A percentile compares a stretch with the other conserved stretches of the same genome.
Evolutionary conservation across 2,888 invertebrate genomes (phyloP).

Genomic region (Amblyjoppa fuscipennis): DNA sequence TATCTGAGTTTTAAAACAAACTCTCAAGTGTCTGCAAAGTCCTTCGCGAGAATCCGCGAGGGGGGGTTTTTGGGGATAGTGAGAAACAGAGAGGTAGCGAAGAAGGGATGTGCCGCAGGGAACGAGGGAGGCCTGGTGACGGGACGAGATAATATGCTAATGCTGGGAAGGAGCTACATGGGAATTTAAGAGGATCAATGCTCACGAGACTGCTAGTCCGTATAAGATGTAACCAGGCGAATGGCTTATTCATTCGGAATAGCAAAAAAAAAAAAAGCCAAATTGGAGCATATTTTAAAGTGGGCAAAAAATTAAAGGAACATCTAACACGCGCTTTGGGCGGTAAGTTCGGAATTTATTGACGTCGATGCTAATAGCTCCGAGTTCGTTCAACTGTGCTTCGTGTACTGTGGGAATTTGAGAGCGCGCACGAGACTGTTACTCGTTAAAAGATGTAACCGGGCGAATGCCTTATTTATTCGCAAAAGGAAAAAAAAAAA

Average conservation of each 20-base stretch:
- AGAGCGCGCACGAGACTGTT: conserved; percentile 76
- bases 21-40: conserved; percentile 84
- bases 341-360: too few species aligned
- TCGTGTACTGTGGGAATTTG: conserved; percentile 76
- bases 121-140: conserved; percentile 67
- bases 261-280: neutral
- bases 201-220: conserved; percentile 62
- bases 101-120: conserved; percentile 41
- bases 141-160: conserved; percentile 82
- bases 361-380: too few species aligned
- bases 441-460: conserved; percentile 44
- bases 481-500: neutral
- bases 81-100: conserved; percentile 41
- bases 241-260: neutral
- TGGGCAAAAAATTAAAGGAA: too few species aligned
- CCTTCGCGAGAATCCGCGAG: conserved; percentile 75
- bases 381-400: too few species aligned
- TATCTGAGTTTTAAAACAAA: conserved; percentile 84
- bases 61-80: conserved; percentile 63
- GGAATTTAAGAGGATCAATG: conserved; percentile 83
- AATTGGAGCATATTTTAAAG: too few species aligned
- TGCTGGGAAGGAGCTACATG: conserved; percentile 80
- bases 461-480: neutral
- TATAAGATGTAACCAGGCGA: conserved; percentile 42
- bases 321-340: too few species aligned